These are phyloP conservation scores for Pseudachorutes palmiensis DNA, from an alignment of 1,140 invertebrate genomes.

Conservation along the genomic window DNA sequence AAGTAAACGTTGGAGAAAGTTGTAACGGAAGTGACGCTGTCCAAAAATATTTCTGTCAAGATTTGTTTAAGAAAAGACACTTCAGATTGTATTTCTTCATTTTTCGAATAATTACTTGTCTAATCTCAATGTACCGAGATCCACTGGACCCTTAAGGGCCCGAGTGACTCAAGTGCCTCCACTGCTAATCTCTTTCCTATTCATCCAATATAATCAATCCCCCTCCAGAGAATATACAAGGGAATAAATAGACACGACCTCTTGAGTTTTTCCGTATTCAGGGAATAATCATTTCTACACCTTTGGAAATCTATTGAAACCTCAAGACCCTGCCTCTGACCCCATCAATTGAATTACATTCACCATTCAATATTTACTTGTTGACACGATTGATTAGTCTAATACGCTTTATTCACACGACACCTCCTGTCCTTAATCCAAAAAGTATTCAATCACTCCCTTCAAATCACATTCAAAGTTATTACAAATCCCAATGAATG, in stretches of 20 bases:
- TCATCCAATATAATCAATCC: conserved; percentile 1
- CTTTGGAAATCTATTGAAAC: not conserved
- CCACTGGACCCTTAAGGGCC: not conserved
- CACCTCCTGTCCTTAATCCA: too few relatives aligned
- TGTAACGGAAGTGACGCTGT: too few relatives aligned
- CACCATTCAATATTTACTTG: conserved; percentile 29
- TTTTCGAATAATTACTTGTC: not conserved
- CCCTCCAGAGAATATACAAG: not conserved
- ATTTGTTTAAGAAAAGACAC: too few relatives aligned
- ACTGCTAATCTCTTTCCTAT: not conserved
- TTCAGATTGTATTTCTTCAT: too few relatives aligned
- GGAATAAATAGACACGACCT: not conserved
- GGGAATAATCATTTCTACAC: not conserved
- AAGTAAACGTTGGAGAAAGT: too few relatives aligned
- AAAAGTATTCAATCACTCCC: too few relatives aligned
- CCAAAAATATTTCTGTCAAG: too few relatives aligned
- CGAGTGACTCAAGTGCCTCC: not conserved
- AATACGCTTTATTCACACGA: conserved; percentile 17
- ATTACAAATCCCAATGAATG: too few relatives aligned
- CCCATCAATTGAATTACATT: not conserved
- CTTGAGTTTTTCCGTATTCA: not conserved
- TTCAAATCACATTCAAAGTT: too few relatives aligned
- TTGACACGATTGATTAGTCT: conserved; percentile 37
- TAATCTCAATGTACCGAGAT: not conserved
- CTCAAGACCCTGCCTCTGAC: not conserved